Evolutionary conservation across 2,797 vertebrate species (phyloP).

Genomic region (Sebastes iracundus): DNA sequence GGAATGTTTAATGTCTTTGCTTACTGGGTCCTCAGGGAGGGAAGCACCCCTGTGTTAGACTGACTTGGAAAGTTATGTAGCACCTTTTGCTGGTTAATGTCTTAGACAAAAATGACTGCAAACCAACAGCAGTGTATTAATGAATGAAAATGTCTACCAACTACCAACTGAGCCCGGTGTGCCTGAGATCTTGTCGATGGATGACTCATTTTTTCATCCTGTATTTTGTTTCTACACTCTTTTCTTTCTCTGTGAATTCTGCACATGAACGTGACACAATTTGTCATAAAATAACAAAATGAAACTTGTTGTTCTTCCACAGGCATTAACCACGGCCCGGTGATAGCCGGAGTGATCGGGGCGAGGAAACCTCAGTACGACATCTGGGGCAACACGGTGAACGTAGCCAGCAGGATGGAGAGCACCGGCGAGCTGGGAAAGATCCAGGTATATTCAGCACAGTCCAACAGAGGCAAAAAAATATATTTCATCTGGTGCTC

Average conservation of each 20-base stretch:
- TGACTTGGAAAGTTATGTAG: background rate
- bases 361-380: slow-evolving; percentile 98
- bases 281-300: background rate
- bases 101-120: no score
- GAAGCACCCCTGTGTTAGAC: no score
- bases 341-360: slow-evolving; percentile 97
- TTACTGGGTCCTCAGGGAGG: no score
- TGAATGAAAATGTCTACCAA: background rate
- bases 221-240: background rate
- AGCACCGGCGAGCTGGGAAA: slow-evolving; percentile 95
- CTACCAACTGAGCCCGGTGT: background rate
- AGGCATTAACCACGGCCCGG: slow-evolving; percentile 98
- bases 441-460: slow-evolving; percentile 89
- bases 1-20: no score
- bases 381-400: slow-evolving; percentile 99
- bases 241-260: background rate
- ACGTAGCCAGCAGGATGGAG: slow-evolving; percentile 98
- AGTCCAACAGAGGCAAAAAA: background rate
- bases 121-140: background rate
- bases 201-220: background rate
- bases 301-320: background rate
- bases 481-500: background rate
- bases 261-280: background rate
- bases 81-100: no score
- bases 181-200: background rate